Evolutionary conservation across 2,113 vertebrate species (phyloP).

Genomic region (Monarcha castaneiventris): DNA sequence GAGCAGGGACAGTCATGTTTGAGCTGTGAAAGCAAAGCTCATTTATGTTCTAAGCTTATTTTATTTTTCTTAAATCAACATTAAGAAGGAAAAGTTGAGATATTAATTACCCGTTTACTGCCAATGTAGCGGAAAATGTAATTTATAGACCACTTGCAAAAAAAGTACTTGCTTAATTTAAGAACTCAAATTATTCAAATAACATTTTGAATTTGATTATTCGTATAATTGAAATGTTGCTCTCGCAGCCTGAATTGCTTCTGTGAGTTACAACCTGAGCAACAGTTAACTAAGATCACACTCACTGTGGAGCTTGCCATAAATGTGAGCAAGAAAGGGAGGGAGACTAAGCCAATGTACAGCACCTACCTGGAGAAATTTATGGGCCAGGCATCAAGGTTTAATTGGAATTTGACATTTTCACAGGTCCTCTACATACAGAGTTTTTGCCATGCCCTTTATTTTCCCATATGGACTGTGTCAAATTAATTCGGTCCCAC

Average conservation of each 20-base stretch:
- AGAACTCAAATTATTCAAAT: conserved; percentile 89
- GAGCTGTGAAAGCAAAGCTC: conserved; percentile 59
- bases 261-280: conserved; percentile 67
- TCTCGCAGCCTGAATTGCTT: conserved; percentile 69
- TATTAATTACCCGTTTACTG: conserved; percentile 98
- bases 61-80: conserved; percentile 85
- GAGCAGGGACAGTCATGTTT: conserved; percentile 47
- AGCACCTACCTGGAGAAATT: conserved; percentile 22
- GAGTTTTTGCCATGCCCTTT: neutral
- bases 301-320: conserved; percentile 15
- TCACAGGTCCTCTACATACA: neutral
- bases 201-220: conserved; percentile 91
- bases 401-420: neutral
- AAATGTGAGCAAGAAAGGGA: neutral
- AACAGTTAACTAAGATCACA: conserved; percentile 73
- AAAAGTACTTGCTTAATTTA: conserved; percentile 85
- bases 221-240: conserved; percentile 83
- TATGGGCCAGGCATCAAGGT: neutral
- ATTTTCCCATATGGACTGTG: neutral
- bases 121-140: conserved; percentile 98
- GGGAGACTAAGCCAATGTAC: neutral
- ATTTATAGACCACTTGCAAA: conserved; percentile 90
- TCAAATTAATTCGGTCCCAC: neutral
- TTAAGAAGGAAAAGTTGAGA: conserved; percentile 87
- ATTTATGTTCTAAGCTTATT: conserved; percentile 74